Evolutionary conservation across 2,113 vertebrate species (phyloP).

Genomic region (Atlantisia rogersi): DNA sequence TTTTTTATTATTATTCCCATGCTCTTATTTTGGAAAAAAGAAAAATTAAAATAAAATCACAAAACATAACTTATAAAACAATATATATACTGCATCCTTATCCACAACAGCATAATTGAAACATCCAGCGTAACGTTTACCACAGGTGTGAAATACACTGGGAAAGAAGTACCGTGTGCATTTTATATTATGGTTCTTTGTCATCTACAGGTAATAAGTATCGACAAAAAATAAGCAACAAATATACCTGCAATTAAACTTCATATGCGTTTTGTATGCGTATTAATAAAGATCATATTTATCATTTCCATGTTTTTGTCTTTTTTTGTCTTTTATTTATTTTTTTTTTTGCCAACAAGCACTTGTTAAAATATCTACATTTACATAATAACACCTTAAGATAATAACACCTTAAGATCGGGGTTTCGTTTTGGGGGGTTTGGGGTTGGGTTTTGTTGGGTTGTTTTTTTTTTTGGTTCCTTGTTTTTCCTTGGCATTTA

Average conservation of each 20-base stretch:
- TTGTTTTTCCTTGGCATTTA: conserved; percentile 49
- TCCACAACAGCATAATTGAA: conserved; percentile 74
- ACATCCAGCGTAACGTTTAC: conserved; percentile 74
- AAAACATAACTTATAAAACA: conserved; percentile 79
- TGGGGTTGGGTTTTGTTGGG: too few relatives aligned
- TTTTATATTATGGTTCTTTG: conserved; percentile 69
- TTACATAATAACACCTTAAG: conserved; percentile 68
- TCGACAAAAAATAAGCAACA: conserved; percentile 71
- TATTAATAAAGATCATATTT: conserved; percentile 68
- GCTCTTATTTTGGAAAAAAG: conserved; percentile 67
- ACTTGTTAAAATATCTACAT: conserved; percentile 66
- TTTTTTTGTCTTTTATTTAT: neutral
- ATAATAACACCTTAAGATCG: conserved; percentile 49
- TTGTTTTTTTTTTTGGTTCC: conserved; percentile 32
- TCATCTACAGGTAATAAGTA: conserved; percentile 73
- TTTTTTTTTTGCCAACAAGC: conserved; percentile 48
- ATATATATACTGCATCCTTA: conserved; percentile 76
- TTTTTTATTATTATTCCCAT: conserved; percentile 65
- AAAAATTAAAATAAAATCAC: conserved; percentile 53
- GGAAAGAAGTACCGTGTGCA: conserved; percentile 71
- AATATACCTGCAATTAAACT: conserved; percentile 70
- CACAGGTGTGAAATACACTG: conserved; percentile 78
- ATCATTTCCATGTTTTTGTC: neutral
- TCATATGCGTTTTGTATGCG: conserved; percentile 68
- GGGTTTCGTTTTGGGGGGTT: neutral